Evolutionary conservation across 2,797 vertebrate species (phyloP), one percentile per base, ranked within the genome.

Genomic region (Macroramphosus scolopax): DNA sequence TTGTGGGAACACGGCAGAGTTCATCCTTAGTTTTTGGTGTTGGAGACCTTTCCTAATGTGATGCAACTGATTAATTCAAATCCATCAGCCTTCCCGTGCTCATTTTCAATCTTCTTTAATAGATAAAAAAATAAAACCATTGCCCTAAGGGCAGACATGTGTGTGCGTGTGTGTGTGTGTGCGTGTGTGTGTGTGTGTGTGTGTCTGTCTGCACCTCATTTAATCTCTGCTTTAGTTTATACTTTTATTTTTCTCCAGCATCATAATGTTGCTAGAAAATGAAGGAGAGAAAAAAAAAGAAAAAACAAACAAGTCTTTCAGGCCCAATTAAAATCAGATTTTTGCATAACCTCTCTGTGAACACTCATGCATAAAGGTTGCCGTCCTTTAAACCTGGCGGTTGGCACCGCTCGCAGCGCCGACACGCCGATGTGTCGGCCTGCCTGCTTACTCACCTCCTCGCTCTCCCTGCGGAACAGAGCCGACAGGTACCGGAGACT

Each of bases 311-410:
- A n/a, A n/a, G n/a, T n/a, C 65, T 57, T 63, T 71, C 64, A 57
- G 42, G 34, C 50, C 49, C 51, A 17, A 54, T 80, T 72, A 71
- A 51, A 28, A 72, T 77, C 68, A 68, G 61, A 57, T n/a, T 63
- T 81, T 64, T 77, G 38, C 73, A 72, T 71, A 63, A 65, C 64
- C 61, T 63, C 63, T 46, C 45, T 25, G 58, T 44, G 57, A 75
- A 68, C 50, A 72, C 64, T 60, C 9, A 5, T 33, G 40, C 53
- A 51, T 26, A 51, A 66, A 71, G 72, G 68, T 57, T 63, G 65
- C 30, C 18, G 77, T 74, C 68, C 70, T 76, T 72, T 77, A 82
- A 77, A 84, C 83, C 81, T 86, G 75, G 75, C 35, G 45, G 17
- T 47, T 63, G 71, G 75, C 67, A 39, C 37, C 4, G 72, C 80